Conservation (phyloP, 2,888 invertebrate genomes). For the Tubulanus polymorphus region DNA sequence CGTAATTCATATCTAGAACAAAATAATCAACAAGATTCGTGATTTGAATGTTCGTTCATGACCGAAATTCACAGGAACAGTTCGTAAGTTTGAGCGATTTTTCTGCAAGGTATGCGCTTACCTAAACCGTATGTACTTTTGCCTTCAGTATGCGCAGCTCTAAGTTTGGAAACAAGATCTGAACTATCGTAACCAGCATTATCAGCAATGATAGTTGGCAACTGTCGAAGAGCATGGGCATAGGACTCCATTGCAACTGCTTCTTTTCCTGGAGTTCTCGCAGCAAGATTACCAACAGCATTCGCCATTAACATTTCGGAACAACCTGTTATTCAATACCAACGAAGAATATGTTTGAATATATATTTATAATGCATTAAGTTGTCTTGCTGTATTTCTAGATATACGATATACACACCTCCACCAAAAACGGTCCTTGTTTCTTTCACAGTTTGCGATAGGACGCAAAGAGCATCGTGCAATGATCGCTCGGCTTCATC, state of each 20-base stretch:
- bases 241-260: conserved; percentile 89
- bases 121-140: conserved; percentile 73
- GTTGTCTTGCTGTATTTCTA: background rate
- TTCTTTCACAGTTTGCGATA: conserved; percentile 91
- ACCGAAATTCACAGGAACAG: no score
- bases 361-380: background rate
- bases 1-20: conserved; percentile 77
- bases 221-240: conserved; percentile 50
- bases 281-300: conserved; percentile 78
- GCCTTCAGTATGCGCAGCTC: conserved; percentile 84
- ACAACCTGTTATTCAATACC: conserved; percentile 61
- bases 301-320: conserved; percentile 97
- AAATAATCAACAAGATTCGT: background rate
- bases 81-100: background rate
- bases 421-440: conserved; percentile 88
- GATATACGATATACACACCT: conserved; percentile 57
- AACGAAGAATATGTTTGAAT: no score
- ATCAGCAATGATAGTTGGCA: conserved; percentile 95
- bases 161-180: conserved; percentile 79
- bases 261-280: conserved; percentile 92
- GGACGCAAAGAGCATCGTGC: conserved; percentile 96
- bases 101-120: conserved; percentile 51
- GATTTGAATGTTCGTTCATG: background rate
- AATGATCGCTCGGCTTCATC: conserved; percentile 98
- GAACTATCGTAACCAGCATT: conserved; percentile 99